These are phyloP conservation scores for Catharus ustulatus DNA, from an alignment of 2,797 vertebrate species.

Conservation along the genomic window DNA sequence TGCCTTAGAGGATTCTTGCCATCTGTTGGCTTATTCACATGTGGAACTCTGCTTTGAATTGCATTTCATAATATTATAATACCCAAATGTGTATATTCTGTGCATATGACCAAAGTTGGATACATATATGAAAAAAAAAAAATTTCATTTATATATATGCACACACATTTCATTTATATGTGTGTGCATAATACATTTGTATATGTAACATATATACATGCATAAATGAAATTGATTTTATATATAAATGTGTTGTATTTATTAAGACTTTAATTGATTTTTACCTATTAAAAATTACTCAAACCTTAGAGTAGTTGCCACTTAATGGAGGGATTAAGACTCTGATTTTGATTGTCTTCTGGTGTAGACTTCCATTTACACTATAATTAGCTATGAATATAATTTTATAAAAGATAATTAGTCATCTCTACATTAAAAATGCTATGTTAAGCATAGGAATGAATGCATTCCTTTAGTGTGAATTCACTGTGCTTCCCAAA, in stretches of 20 bases:
- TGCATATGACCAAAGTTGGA: background rate
- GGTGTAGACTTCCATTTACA: background rate
- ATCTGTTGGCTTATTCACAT: conserved; percentile 59
- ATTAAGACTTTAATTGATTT: background rate
- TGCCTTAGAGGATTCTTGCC: conserved; percentile 52
- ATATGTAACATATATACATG: background rate
- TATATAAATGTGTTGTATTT: background rate
- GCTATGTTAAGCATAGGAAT: background rate
- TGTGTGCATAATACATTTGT: too few relatives aligned
- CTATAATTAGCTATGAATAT: background rate
- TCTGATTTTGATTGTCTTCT: background rate
- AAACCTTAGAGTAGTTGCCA: background rate
- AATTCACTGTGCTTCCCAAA: background rate
- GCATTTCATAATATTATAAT: conserved; percentile 10
- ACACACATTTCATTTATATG: background rate
- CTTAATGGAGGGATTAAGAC: background rate
- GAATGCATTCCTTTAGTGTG: background rate
- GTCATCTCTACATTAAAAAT: background rate
- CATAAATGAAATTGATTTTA: rapidly evolving
- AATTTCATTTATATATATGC: background rate
- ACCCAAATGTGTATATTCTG: background rate
- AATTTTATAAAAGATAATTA: background rate
- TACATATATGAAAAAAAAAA: background rate
- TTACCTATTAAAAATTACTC: background rate
- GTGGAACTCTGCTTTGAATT: conserved; percentile 2